Evolutionary conservation across 2,888 invertebrate species (phyloP), one percentile per base, ranked within the genome.

Genomic region (Rhingia campestris): DNA sequence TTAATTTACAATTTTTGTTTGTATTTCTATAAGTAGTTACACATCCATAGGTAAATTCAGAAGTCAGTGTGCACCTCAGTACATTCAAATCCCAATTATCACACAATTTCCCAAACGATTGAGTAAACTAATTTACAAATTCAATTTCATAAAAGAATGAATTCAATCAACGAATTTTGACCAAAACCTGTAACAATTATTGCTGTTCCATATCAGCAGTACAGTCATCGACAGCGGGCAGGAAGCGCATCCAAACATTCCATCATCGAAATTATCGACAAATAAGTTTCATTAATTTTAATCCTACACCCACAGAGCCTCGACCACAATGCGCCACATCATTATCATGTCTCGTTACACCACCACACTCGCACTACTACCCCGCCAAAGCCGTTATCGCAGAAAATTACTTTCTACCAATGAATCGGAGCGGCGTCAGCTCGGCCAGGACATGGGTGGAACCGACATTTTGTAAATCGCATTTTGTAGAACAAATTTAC

Each of bases 251-350:
- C 66, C 33, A 64, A 58, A 39, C 69, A 63, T 63, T 82, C 54
- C 67, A 81, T 82, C 82, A 77, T 82, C 67, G 49, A 79, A 82
- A 84, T 84, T 79, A 74, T 74, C 69, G 54, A 41, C 63, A 84
- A 79, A 79, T 69, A 84, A 69, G 79, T 74, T 79, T 70, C 73
- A 82, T 82, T 79, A 79, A 79, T 84, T 79, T 84, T 79, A 79
- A 82, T 79, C 79, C 70, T 43, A 14, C 56, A 22, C 82, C 49
- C 67, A 58, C 69, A 45, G 32, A 73, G 70, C 66, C 49, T 49
- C 64, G 76, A 61, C 74, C 79, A 73, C 75, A 59, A 51, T 58
- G 56, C 66, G 49, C 77, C 77, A 76, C 76, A 66, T 81, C 81
- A 76, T 81, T 81, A 81, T 54, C 59, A 81, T 53, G 70, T 49